phyloP scores from a whole-genome alignment of 1,140 invertebrate genomes.

The Drosophila lini region DNA sequence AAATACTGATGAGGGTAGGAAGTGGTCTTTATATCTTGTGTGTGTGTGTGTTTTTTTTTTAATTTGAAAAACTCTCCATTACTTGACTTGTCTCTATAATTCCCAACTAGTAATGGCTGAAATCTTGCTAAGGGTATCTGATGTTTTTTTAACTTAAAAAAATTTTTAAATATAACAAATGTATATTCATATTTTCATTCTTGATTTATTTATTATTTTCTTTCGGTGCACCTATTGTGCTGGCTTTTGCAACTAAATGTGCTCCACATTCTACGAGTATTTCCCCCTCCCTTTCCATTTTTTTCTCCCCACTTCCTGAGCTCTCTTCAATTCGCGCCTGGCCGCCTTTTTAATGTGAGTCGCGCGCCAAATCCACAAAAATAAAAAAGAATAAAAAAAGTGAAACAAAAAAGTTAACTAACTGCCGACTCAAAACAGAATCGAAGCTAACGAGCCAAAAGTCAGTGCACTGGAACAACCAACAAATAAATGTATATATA shows the following conservation, averaged over 20 bases:
- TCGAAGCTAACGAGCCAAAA: constrained; percentile 70
- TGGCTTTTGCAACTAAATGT: constrained; percentile 33
- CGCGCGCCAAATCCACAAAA: constrained; percentile 67
- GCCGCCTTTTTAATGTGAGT: constrained; percentile 62
- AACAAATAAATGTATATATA: constrained; percentile 16
- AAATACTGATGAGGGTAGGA: background rate
- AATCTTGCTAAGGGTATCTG: background rate
- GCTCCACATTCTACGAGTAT: constrained; percentile 55
- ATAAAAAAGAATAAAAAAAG: constrained; percentile 27
- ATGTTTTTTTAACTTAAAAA: background rate
- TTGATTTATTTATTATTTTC: background rate
- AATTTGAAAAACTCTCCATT: background rate
- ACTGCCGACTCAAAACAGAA: constrained; percentile 55
- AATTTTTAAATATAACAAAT: background rate
- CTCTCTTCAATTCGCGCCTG: constrained; percentile 51
- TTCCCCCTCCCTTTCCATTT: constrained; percentile 1
- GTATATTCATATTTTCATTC: no score
- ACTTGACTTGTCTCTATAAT: background rate
- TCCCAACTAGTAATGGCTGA: background rate
- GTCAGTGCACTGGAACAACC: constrained; percentile 72
- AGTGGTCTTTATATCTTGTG: no score
- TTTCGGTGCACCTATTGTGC: constrained; percentile 21
- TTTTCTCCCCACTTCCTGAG: constrained; percentile 19
- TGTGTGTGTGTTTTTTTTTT: no score
- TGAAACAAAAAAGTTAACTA: constrained; percentile 47